Conservation (phyloP, 2,888 invertebrate genomes). For the Stomorhina lunata region DNA sequence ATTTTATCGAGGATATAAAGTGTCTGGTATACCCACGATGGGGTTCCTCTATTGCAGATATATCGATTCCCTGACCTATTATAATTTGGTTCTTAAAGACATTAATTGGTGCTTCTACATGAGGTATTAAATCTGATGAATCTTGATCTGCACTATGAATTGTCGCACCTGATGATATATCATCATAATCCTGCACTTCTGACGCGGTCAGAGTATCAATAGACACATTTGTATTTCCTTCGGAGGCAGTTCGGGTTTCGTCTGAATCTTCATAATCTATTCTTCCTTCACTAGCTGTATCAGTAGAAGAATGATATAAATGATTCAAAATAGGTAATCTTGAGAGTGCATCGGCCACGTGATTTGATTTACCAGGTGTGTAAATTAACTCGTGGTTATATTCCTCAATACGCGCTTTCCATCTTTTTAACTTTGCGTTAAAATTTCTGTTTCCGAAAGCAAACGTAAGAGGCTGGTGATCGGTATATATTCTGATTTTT, state of each 20-base stretch:
- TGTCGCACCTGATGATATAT: background rate
- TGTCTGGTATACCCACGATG: conserved; percentile 11
- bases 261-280: background rate
- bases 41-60: background rate
- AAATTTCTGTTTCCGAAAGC: no score
- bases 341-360: background rate
- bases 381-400: no score
- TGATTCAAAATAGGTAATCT: background rate
- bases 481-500: background rate
- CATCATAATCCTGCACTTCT: background rate
- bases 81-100: conserved; percentile 39
- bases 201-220: background rate
- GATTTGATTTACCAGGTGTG: no score
- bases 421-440: no score
- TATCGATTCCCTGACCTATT: background rate
- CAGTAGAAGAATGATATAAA: background rate
- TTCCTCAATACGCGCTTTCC: no score
- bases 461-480: background rate
- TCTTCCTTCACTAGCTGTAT: background rate
- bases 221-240: no score
- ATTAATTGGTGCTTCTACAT: conserved; percentile 33
- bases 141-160: conserved; percentile 37
- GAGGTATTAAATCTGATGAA: conserved; percentile 8
- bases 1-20: background rate
- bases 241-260: background rate